Percentiles rank a stretch among this genome's conserved stretches.
Conservation (phyloP, 2,113 vertebrate species). For the Struthidea cinerea region DNA sequence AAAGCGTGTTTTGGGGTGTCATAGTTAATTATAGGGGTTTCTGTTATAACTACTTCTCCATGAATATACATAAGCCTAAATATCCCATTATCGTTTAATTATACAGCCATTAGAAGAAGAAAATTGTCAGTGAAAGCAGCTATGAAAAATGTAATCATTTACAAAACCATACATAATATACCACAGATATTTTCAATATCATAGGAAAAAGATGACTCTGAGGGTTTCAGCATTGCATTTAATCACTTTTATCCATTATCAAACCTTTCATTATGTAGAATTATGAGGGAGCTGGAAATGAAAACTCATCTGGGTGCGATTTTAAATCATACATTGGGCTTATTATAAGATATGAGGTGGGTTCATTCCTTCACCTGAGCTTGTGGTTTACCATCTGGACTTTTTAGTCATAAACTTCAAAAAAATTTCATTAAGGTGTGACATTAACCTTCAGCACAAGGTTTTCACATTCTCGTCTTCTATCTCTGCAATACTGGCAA, state of each 20-base stretch:
- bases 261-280: slow-evolving; percentile 37
- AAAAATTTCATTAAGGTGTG: background rate
- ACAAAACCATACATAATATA: slow-evolving; percentile 26
- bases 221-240: slow-evolving; percentile 26
- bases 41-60: slow-evolving; percentile 30
- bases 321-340: background rate
- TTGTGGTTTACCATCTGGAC: background rate
- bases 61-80: slow-evolving; percentile 64
- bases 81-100: slow-evolving; percentile 67
- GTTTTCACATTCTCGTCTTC: background rate
- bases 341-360: background rate
- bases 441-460: slow-evolving; percentile 14
- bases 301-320: background rate
- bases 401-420: background rate
- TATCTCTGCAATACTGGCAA: background rate
- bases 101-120: slow-evolving; percentile 58
- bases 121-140: slow-evolving; percentile 57
- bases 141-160: slow-evolving; percentile 57
- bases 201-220: slow-evolving; percentile 6
- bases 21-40: slow-evolving; percentile 54
- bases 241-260: slow-evolving; percentile 27
- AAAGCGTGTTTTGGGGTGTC: background rate
- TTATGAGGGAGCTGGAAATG: background rate
- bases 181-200: slow-evolving; percentile 18
- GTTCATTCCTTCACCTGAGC: slow-evolving; percentile 9